Base-by-base conservation (phyloP, 37 sponge, comb jelly and placozoan genomes). In the Eunapius fragilis region DNA sequence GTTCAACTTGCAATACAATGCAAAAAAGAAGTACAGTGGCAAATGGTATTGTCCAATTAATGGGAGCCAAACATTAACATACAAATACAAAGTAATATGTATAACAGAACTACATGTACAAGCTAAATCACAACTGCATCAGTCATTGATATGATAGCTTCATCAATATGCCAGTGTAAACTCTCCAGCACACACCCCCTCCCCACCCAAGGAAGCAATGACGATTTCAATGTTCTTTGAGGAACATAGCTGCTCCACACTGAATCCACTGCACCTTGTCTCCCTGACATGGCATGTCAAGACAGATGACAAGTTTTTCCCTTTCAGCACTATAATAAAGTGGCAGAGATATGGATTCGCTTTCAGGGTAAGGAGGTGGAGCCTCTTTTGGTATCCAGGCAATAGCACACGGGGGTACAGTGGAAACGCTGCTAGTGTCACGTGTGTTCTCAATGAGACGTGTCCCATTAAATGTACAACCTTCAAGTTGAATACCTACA, bases 391-490 rank as follows among this genome's bases (percentile, higher is more conserved):
- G 74, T 26, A 96, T 91, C 97, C 99, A 98, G 68, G 96, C 92
- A 72, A 98, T 72, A 13, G 70, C 69, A 78, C 97, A 97, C 37
- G 88, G 67, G 17, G 99, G 98, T 23, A 95, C 71, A 30, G 93
- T 73, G 50, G 77, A 28, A 17, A 80, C 79, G 3, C 89, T 89
- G n/a, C 94, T 93, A 32, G 99, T 95, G 73, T 98, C 91, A 31
- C 67, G 69, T 33, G 69, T 47, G 80, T 87, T 94, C 50, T 88
- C 91, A 30, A 78, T 35, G 49, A 98, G 79, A 41, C 85, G 69
- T 4, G 70, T 58, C 14, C 99, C 97, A 81, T 98, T 96, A 88
- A 97, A 98, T 24, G 69, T 49, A 41, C 92, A 91, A 3, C 99
- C 99, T 86, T 98, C 96, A 12, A 98, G 38, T 78, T 87, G 89